These are phyloP conservation scores for Allygus modestus DNA, from an alignment of 2,888 invertebrate genomes.

Conservation along the genomic window DNA sequence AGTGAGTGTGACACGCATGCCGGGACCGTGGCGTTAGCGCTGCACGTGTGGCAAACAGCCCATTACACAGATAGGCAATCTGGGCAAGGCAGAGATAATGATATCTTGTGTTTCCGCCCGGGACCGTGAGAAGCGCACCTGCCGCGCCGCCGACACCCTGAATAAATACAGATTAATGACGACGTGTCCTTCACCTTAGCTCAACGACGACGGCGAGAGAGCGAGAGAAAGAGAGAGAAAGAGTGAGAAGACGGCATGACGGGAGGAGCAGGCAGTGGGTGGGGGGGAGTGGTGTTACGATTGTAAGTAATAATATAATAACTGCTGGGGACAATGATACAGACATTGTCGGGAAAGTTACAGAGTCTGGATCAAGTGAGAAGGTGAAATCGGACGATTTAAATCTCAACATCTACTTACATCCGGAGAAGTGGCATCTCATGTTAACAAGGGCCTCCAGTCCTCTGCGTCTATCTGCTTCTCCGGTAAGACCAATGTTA, in stretches of 20 bases:
- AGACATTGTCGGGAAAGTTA: too few species aligned
- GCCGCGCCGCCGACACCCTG: constrained; percentile 26
- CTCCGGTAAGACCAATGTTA: too few species aligned
- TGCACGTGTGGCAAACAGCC: constrained; percentile 58
- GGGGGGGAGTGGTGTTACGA: background rate
- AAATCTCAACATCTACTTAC: too few species aligned
- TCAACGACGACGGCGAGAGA: background rate
- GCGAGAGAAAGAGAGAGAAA: too few species aligned
- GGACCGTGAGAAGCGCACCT: constrained; percentile 58
- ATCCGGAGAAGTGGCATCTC: too few species aligned
- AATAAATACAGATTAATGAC: constrained; percentile 44
- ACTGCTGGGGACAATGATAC: too few species aligned
- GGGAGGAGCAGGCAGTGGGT: background rate
- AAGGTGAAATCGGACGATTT: too few species aligned
- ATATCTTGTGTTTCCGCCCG: constrained; percentile 54
- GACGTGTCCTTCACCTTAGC: constrained; percentile 28
- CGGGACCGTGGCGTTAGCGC: background rate
- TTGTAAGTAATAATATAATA: too few species aligned
- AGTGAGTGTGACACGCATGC: background rate
- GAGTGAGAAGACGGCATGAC: too few species aligned
- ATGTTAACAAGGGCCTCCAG: too few species aligned
- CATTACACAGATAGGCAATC: constrained; percentile 56
- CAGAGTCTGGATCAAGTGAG: too few species aligned
- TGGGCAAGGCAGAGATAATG: constrained; percentile 51
- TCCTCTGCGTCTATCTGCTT: too few species aligned